A percentile compares a stretch with the other conserved stretches of the same genome.
Conservation (phyloP, 1,140 invertebrate species). For the Magallana ariakensis region DNA sequence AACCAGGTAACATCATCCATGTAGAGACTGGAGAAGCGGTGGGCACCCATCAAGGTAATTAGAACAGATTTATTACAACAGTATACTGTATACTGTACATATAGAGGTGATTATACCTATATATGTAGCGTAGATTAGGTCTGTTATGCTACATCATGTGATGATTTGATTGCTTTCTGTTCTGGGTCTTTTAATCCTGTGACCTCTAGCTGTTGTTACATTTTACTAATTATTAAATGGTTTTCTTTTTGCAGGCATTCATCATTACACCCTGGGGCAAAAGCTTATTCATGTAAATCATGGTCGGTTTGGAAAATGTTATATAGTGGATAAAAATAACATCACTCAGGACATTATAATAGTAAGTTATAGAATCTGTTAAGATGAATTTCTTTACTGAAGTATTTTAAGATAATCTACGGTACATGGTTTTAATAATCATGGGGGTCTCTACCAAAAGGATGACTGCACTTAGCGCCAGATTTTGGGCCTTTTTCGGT, state of each 20-base stretch:
- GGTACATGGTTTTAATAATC: too few species aligned
- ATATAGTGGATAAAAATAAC: constrained; percentile 83
- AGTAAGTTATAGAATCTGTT: constrained; percentile 82
- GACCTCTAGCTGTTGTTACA: not conserved
- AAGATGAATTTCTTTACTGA: too few species aligned
- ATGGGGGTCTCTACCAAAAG: too few species aligned
- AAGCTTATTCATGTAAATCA: constrained; percentile 80
- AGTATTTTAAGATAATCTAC: too few species aligned
- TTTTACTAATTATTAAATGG: too few species aligned
- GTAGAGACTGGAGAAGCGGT: constrained; percentile 88
- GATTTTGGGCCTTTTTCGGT: too few species aligned
- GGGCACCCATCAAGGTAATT: constrained; percentile 88
- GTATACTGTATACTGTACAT: too few species aligned
- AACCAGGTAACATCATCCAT: constrained; percentile 90
- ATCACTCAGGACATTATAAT: constrained; percentile 88
- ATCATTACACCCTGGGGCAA: constrained; percentile 96
- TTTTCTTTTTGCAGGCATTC: constrained; percentile 81
- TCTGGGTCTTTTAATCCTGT: not conserved
- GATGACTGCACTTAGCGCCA: too few species aligned
- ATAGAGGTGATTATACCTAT: not conserved
- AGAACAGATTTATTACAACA: not conserved
- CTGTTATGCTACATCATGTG: too few species aligned
- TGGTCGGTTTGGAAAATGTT: constrained; percentile 25
- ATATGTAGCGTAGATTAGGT: too few species aligned
- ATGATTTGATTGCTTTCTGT: too few species aligned